Evolutionary conservation across 2,888 invertebrate genomes (phyloP), one percentile per base, ranked within the genome.

Genomic region (Gisinianus flammeolus): DNA sequence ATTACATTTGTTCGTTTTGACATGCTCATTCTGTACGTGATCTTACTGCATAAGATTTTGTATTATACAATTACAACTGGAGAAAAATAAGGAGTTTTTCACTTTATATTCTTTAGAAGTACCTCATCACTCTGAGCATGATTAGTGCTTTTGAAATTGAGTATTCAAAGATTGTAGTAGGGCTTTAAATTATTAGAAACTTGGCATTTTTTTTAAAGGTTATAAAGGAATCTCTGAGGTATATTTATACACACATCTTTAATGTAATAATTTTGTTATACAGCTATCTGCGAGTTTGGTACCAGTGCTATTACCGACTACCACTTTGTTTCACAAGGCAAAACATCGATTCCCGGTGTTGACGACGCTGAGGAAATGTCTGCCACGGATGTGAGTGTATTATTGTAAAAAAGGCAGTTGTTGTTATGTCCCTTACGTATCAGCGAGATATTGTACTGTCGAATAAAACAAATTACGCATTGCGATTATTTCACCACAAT

Each of bases 261-360:
- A 19, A 44, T 44, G 2, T 44, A 44, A 44, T 6, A 44, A 16
- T 2, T 24, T 28, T 16, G 54, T 19, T 31, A 28, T 22, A 68
- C 19, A 69, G 89, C 88, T 73, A 86, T 86, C 78, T 85, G 88
- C 80, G 85, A 87, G 78, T 85, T 88, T 77, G 85, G 89, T 71
- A 86, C 85, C 30, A 86, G 88, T 69, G 88, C 89, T 83, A 87
- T 89, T 85, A 85, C 86, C 81, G 87, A 88, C 81, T 91, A 90
- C 85, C 87, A 87, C 85, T 90, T 88, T 87, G 89, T 90, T 85
- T 89, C 90, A 82, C 90, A 90, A 86, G 90, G 90, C 80, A 89
- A 89, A 85, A 86, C 85, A 75, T 88, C 88, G 75, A 90, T 90
- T 71, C 90, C 90, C 78, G 88, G 87, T 81, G 88, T 90, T 69